Base-by-base conservation (phyloP, 2,113 vertebrate species). In the Odobenus rosmarus region DNA sequence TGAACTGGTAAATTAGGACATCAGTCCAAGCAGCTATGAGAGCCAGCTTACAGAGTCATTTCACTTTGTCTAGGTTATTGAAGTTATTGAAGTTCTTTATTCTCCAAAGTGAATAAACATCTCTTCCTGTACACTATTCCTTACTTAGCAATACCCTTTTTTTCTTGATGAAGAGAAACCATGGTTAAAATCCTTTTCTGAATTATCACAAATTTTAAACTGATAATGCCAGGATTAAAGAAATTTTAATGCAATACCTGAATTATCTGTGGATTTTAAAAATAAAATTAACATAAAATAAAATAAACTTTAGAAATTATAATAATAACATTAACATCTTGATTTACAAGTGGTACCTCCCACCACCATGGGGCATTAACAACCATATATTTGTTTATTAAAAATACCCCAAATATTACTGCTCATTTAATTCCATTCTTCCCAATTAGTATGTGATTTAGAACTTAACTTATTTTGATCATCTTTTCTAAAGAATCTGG, bases 151-250 rank as follows among this genome's bases (percentile, higher is more conserved):
- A 88, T 67, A 81, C 28, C 33, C 7, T 39, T 24, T 72, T 42
- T 80, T 42, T 42, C 33, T 93, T 55, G 72, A 61, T 67, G 93
- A 92, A 96, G 26, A 84, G 57, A 81, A 97, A 51, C 5, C 28
- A 57, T 49, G 10, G 23, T 87, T 83, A 72, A 95, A 81, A 14
- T 80, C 28, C 55, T 87, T 87, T 87, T 46, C 21, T 92, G 53
- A 93, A 85, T 81, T 74, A 86, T 61, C 31, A 69, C 55, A 83
- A 24, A 74, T 87, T 97, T 89, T 76, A 86, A 89, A 59, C 69
- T 51, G 49, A 10, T 42, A 89, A 81, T 96, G 31, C 13, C 51
- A 55, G 21, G 24, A 95, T 90, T 83, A 83, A 81, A 64, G 57
- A 93, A 59, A 96, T 86, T 81, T 89, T 83, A 96, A 69, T 46